A percentile compares a stretch with the other conserved stretches of the same genome.
Conservation (phyloP, 1,140 invertebrate genomes). For the Physella acuta region DNA sequence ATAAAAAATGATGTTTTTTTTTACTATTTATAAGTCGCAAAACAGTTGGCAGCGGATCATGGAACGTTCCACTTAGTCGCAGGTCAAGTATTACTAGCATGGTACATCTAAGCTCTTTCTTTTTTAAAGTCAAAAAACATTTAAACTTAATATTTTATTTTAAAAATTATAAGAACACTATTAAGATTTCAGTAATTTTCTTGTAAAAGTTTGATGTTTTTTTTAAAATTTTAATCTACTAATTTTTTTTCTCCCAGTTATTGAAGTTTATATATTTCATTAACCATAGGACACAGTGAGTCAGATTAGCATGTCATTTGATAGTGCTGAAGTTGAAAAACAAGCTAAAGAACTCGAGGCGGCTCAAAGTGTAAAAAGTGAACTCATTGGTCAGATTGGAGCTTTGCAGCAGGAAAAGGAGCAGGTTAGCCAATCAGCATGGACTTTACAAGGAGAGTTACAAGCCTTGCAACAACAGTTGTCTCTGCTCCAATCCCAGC, state of each 20-base stretch:
- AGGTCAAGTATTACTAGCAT: conserved; percentile 54
- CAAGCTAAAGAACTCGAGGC: conserved; percentile 30
- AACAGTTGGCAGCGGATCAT: conserved; percentile 29
- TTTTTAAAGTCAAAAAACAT: too few relatives aligned
- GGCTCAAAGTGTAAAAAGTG: conserved; percentile 31
- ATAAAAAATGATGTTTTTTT: too few relatives aligned
- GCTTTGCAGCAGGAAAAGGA: conserved; percentile 40
- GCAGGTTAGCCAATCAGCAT: conserved; percentile 34
- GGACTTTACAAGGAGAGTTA: conserved; percentile 36
- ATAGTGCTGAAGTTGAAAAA: conserved; percentile 31
- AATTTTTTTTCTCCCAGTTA: too few relatives aligned
- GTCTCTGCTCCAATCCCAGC: conserved; percentile 47
- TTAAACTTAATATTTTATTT: too few relatives aligned
- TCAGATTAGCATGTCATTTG: conserved; percentile 30
- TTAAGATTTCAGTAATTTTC: too few relatives aligned
- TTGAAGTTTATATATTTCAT: too few relatives aligned
- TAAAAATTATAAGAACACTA: too few relatives aligned
- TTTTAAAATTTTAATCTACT: too few relatives aligned
- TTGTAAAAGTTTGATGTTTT: too few relatives aligned
- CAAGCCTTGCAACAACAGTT: conserved; percentile 55
- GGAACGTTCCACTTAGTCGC: conserved; percentile 47
- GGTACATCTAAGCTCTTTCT: conserved; percentile 40
- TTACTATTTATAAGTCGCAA: conserved; percentile 14
- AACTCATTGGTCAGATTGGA: conserved; percentile 32
- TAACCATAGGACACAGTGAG: conserved; percentile 32